Conservation (phyloP, 2,797 vertebrate genomes). For the Dryobates pubescens region DNA sequence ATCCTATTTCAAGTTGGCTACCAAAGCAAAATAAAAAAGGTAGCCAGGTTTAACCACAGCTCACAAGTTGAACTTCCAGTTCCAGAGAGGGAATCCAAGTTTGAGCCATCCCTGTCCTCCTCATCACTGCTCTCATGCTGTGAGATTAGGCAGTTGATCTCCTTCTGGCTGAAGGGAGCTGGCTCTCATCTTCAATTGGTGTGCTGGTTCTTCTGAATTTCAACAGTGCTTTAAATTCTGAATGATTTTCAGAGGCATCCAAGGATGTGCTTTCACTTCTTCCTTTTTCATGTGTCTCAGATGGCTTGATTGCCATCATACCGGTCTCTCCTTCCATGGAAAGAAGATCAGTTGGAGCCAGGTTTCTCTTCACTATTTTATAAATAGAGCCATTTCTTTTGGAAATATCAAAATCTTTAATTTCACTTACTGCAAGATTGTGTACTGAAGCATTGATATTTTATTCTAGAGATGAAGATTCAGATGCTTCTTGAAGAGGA, state of each 20-base stretch:
- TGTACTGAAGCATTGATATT: neutral
- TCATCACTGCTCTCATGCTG: neutral
- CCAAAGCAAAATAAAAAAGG: neutral
- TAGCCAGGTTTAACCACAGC: constrained; percentile 8
- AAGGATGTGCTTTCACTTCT: neutral
- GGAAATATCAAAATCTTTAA: neutral
- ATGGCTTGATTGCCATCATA: neutral
- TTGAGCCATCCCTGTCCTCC: neutral
- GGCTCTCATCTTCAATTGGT: neutral
- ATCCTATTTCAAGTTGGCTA: neutral
- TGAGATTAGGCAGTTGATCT: neutral
- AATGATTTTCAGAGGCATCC: neutral
- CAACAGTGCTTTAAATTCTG: neutral
- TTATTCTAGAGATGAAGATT: constrained; percentile 10
- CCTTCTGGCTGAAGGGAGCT: neutral
- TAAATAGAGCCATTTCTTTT: neutral
- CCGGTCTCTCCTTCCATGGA: neutral
- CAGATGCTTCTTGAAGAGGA: constrained; percentile 57
- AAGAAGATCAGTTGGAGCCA: neutral
- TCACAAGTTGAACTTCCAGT: constrained; percentile 62
- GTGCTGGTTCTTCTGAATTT: constrained; percentile 31
- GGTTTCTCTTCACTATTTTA: neutral
- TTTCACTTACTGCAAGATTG: neutral
- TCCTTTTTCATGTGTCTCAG: neutral
- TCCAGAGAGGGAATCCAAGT: constrained; percentile 37